Evolutionary conservation across 2,888 invertebrate genomes (phyloP), one percentile per base, ranked within the genome.

Genomic region (Trichopoda pennipes): DNA sequence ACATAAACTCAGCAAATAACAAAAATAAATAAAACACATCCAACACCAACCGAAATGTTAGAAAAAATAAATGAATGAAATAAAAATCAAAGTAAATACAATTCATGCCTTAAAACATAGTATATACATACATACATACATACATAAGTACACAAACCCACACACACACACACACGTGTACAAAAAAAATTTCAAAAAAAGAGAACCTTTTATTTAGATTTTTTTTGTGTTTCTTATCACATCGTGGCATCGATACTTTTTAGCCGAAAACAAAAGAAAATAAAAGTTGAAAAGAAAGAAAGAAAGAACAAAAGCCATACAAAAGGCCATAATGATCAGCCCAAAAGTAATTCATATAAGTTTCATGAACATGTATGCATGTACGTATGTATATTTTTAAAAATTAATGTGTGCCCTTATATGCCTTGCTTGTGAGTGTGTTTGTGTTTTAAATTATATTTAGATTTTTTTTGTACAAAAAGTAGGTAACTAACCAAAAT

Each of bases 191-290:
- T 61, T 79, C 58, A 56, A 35, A 61, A 73, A 56, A 35, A 61
- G 68, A 73, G 73, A 79, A 79, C 73, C 79, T 80, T 80, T 73
- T 73, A 68, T 78, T 72, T 38, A 12, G 56, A 23, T 55, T 23
- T 35, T 38, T 23, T 49, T 73, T 16, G 32, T 49, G 51, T 51
- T 66, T 72, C 72, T 80, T 80, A 80, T 80, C 79, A 80, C 68
- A 80, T 63, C 79, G 68, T 69, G 79, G 79, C 79, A 80, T 74
- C 79, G 61, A 74, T 80, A 80, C 73, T 80, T 80, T 78, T 80
- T 80, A 68, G 73, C 68, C 68, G 61, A 79, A 79, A 73, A 70
- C 69, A 70, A 77, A 70, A 56, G 47, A 64, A 70, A 68, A 68
- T 53, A 55, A 68, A 79, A 79, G 60, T 60, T 68, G 51, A 60